A percentile compares a stretch with the other conserved stretches of the same genome.
Evolutionary conservation across 1,140 invertebrate species (phyloP).

Genomic region (Cherax destructor): DNA sequence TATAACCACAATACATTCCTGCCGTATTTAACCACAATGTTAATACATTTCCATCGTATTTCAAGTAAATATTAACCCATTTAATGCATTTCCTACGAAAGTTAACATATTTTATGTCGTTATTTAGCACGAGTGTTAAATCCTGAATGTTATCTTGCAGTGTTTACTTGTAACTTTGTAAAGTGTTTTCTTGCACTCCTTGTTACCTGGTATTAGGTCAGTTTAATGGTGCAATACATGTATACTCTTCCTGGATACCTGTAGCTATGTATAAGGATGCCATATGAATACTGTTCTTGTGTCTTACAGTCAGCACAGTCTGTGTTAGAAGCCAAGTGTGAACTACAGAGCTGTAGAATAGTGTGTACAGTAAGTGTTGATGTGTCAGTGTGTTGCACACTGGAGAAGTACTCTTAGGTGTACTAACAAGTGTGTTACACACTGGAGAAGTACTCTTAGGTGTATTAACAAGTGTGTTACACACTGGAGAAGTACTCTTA

Average conservation of each 20-base stretch:
- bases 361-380: constrained; percentile 34
- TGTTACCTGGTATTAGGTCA: background rate
- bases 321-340: constrained; percentile 39
- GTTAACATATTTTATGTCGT: background rate
- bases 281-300: background rate
- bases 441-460: background rate
- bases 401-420: background rate
- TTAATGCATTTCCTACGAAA: no score
- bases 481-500: background rate
- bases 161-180: background rate
- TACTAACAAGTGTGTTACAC: background rate
- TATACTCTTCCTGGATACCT: background rate
- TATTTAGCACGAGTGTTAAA: background rate
- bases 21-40: no score
- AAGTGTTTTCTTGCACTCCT: background rate
- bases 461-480: background rate
- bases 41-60: no score
- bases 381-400: background rate
- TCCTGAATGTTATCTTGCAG: background rate
- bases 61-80: no score
- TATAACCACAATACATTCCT: no score
- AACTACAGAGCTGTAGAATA: constrained; percentile 2
- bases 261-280: no score
- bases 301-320: constrained; percentile 51
- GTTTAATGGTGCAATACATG: background rate